A percentile compares a stretch with the other conserved stretches of the same genome.
These are phyloP conservation scores for Nasonia vitripennis DNA, from an alignment of 1,140 invertebrate species.

Conservation along the genomic window DNA sequence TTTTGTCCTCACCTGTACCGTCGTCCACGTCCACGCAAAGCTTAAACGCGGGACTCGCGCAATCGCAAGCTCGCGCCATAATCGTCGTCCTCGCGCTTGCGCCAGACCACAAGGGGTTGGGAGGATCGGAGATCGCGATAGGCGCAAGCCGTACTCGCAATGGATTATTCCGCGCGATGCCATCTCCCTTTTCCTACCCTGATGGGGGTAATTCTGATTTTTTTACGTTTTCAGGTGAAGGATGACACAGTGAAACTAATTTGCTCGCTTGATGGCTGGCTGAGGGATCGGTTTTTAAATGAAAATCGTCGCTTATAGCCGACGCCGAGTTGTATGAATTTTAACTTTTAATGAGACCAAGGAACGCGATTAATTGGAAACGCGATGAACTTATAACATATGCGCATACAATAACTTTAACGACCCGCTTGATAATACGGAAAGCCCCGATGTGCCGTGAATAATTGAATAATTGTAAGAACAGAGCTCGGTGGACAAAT, in stretches of 20 bases:
- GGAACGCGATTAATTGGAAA: too few relatives aligned
- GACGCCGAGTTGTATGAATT: too few relatives aligned
- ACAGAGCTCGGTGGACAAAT: too few relatives aligned
- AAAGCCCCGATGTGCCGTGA: too few relatives aligned
- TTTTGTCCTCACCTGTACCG: neutral
- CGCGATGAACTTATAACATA: too few relatives aligned
- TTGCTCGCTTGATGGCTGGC: neutral
- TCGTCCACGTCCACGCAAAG: neutral
- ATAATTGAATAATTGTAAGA: too few relatives aligned
- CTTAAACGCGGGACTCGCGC: neutral
- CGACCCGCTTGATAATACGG: too few relatives aligned
- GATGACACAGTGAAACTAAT: slow-evolving; percentile 1
- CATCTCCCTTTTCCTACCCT: neutral
- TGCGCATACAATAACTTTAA: too few relatives aligned
- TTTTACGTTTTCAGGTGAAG: neutral
- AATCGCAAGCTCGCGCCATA: slow-evolving; percentile 1
- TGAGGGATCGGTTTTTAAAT: neutral
- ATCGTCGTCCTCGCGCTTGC: slow-evolving; percentile 13
- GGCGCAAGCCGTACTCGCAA: neutral
- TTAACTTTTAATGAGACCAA: too few relatives aligned
- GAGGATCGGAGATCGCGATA: slow-evolving; percentile 4
- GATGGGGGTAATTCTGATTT: neutral
- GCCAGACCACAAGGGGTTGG: slow-evolving; percentile 2
- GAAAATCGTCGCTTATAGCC: too few relatives aligned
- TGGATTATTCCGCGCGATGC: neutral